Evolutionary conservation across 2,888 invertebrate genomes (phyloP), one percentile per base, ranked within the genome.

Genomic region (Stenodera caucasica): DNA sequence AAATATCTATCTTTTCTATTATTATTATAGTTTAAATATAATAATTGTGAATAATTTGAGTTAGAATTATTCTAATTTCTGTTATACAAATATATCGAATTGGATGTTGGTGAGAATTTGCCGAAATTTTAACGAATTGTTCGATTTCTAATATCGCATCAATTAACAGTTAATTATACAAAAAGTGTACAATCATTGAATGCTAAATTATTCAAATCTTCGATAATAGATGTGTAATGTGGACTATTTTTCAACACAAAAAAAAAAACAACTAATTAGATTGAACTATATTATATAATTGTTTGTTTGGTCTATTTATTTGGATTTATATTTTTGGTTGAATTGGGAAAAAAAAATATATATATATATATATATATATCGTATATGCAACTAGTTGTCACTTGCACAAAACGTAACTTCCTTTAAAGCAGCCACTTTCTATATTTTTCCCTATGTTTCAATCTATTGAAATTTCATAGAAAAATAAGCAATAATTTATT

Each of bases 321-420:
- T 40, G 14, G 40, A 29, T 11, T 51, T 29, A 32, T 30, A 51
- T 29, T 30, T 51, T 26, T 12, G 32, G 32, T 30, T 52, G n/a
- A n/a, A n/a, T n/a, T n/a, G n/a, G n/a, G n/a, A n/a, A n/a, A n/a
- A n/a, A n/a, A n/a, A n/a, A n/a, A n/a, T n/a, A n/a, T n/a, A n/a
- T n/a, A n/a, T n/a, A n/a, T n/a, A n/a, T n/a, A n/a, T n/a, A n/a
- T n/a, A n/a, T n/a, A n/a, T n/a, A n/a, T n/a, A n/a, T n/a, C n/a
- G n/a, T n/a, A 52, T 52, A 52, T 52, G 52, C 52, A 30, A 52
- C 32, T 52, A 29, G 14, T 52, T 52, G 52, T 52, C 52, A 52
- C 29, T 52, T 52, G 23, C 52, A 52, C 33, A 52, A 52, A 52
- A 52, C 29, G 12, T 15, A 30, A 52, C 52, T 52, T 52, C 52